phyloP scores from a whole-genome alignment of 2,113 vertebrate genomes.

The Turnix velox region DNA sequence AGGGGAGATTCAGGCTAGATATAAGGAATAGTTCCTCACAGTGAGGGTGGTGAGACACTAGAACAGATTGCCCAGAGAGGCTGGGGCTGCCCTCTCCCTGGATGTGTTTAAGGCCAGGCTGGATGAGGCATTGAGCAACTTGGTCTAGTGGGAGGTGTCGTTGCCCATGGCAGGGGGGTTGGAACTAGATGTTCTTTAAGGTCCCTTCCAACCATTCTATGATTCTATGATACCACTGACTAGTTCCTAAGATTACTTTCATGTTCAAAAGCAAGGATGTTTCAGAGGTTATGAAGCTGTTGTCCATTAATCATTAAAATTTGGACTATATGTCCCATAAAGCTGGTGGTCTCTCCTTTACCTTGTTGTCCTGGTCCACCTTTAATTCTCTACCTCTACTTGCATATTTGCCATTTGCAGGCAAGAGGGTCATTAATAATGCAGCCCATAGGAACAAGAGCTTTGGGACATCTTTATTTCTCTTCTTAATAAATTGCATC shows the following conservation, averaged over 20 bases:
- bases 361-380: background rate
- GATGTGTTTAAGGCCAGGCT: too few relatives aligned
- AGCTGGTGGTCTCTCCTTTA: background rate
- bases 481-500: background rate
- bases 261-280: background rate
- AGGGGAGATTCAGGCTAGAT: too few relatives aligned
- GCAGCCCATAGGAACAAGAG: background rate
- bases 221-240: background rate
- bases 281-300: background rate
- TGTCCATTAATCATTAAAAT: background rate
- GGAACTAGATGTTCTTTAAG: too few relatives aligned
- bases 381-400: background rate
- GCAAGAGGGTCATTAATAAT: background rate
- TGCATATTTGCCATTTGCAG: background rate
- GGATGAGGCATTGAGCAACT: too few relatives aligned
- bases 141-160: too few relatives aligned
- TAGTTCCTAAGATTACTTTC: background rate
- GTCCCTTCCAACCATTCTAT: too few relatives aligned
- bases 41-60: too few relatives aligned
- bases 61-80: too few relatives aligned
- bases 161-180: too few relatives aligned
- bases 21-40: too few relatives aligned
- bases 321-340: accelerated
- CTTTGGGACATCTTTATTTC: constrained; percentile 3
- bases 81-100: too few relatives aligned